Base-by-base conservation (phyloP, 2,797 vertebrate genomes). In the Acanthopagrus latus region DNA sequence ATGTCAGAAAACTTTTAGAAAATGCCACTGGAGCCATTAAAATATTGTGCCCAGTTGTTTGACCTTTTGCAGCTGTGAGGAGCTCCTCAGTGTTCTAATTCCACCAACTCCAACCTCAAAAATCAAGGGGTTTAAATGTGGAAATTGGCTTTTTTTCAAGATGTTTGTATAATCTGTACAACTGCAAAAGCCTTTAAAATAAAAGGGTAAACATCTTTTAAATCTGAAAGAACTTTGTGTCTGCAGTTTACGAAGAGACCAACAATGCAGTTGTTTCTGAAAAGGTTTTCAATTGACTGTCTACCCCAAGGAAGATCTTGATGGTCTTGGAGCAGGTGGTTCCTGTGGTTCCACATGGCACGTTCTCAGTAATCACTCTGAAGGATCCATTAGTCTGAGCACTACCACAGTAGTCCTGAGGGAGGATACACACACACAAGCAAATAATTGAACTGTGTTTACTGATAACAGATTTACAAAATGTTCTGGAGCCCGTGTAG, bases 301-400 rank as follows among this genome's bases (percentile, higher is more conserved):
- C 91, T 89, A 97, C 96, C 95, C 92, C 92, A 10, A 97, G 89
- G 75, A 94, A 94, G 59, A 97, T 54, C 76, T 91, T 96, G 80
- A 97, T 95, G 80, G 92, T 92, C 64, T 96, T 95, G 73, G 96
- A 96, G 81, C 96, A 97, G 68, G 96, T 94, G 65, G 94, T 91
- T 29, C 92, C 93, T 63, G 94, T 95, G 58, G 94, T 95, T 64
- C 95, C 95, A 86, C 96, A 97, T 11, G 95, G 93, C 0, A 93
- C 84, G 79, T 96, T 96, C 89, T 97, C 94, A 38, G 92, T 94
- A 59, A 96, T 91, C 68, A 97, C 94, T 83, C 94, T 89, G 86
- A 97, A 97, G n/a, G 93, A 96, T 44, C 95, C 95, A 58, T 91
- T 88, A 62, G 76, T 73, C 66, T 88, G 77, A 58, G 51, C 91